These are phyloP conservation scores for Pogoniulus pusillus DNA, from an alignment of 2,797 vertebrate genomes.

Conservation along the genomic window DNA sequence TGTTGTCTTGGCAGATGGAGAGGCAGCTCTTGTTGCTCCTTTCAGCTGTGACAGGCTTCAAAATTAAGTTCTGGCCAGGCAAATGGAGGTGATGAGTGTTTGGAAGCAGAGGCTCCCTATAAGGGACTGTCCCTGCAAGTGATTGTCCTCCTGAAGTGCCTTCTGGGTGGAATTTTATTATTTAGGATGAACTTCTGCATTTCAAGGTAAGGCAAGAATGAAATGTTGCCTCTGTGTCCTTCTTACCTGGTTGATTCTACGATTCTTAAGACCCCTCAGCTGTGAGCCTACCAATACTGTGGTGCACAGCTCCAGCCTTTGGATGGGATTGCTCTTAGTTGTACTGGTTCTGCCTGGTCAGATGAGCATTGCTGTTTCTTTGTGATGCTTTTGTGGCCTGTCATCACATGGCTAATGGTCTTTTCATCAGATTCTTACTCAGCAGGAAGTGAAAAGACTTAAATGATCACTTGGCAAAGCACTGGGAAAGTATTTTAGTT, in stretches of 20 bases:
- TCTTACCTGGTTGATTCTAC: too few species aligned
- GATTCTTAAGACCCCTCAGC: fast-evolving
- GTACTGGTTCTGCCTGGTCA: not conserved
- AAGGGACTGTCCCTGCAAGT: not conserved
- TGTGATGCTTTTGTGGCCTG: not conserved
- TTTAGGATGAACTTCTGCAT: not conserved
- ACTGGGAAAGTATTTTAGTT: not conserved
- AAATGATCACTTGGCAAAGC: not conserved
- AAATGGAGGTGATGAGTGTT: not conserved
- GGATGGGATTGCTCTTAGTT: not conserved
- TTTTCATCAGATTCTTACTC: not conserved
- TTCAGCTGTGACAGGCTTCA: not conserved
- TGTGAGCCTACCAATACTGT: fast-evolving
- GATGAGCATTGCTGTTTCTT: not conserved
- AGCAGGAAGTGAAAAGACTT: not conserved
- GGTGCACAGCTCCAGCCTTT: not conserved
- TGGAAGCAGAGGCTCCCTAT: not conserved
- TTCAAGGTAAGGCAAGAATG: not conserved
- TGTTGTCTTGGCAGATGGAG: not conserved
- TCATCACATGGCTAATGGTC: not conserved
- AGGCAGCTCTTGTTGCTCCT: not conserved
- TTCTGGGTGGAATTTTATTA: not conserved
- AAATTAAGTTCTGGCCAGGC: not conserved
- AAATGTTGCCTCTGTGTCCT: not conserved
- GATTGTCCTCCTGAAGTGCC: not conserved